phyloP scores from a whole-genome alignment of 2,888 invertebrate species.

The Bombylius discolor region DNA sequence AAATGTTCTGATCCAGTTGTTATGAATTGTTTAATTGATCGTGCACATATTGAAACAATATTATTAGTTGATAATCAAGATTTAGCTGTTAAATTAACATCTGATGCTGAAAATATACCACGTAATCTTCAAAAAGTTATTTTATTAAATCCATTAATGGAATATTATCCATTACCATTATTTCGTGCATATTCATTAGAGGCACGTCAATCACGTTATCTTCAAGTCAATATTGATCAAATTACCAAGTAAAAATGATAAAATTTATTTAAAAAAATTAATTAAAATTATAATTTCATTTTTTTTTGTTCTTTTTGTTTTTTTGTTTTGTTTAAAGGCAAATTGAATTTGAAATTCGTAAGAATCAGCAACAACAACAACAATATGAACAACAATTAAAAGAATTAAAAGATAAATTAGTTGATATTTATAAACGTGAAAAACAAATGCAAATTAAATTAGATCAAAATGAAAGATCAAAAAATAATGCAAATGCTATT shows the following conservation, averaged over 20 bases:
- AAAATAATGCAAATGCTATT: slow-evolving; percentile 17
- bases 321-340: slow-evolving; percentile 12
- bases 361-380: slow-evolving; percentile 6
- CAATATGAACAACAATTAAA: slow-evolving; percentile 13
- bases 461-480: slow-evolving; percentile 16
- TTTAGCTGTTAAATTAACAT: slow-evolving; percentile 58
- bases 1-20: slow-evolving; percentile 63
- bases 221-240: slow-evolving; percentile 55
- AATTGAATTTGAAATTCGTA: slow-evolving; percentile 13
- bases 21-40: slow-evolving; percentile 76
- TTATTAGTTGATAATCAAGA: slow-evolving; percentile 50
- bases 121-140: slow-evolving; percentile 51
- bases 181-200: slow-evolving; percentile 59
- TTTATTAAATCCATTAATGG: slow-evolving; percentile 48
- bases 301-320: too few species aligned
- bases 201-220: slow-evolving; percentile 41
- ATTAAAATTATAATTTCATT: not conserved
- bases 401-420: slow-evolving; percentile 15
- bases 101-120: slow-evolving; percentile 50
- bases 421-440: slow-evolving; percentile 12
- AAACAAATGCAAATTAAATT: slow-evolving; percentile 16
- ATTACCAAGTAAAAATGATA: slow-evolving; percentile 33
- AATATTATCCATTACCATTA: slow-evolving; percentile 61
- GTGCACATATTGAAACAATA: slow-evolving; percentile 54
- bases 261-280: not conserved